phyloP scores from a whole-genome alignment of 2,797 vertebrate genomes.

The Phrynocephalus vlangalii region DNA sequence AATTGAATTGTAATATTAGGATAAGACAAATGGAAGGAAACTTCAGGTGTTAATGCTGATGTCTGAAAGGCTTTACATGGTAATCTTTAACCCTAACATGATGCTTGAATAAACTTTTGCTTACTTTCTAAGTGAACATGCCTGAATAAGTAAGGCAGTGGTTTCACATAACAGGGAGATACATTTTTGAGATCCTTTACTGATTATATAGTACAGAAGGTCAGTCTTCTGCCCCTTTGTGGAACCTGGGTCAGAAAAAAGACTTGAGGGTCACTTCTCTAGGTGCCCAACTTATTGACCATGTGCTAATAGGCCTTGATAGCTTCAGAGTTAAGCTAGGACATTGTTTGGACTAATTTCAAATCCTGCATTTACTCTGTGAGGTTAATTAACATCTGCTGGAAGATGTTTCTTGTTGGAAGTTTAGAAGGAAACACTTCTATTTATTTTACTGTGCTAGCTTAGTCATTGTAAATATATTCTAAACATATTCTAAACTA shows the following conservation, averaged over 20 bases:
- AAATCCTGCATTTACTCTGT: conserved; percentile 66
- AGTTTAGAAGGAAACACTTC: conserved; percentile 54
- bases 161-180: conserved; percentile 76
- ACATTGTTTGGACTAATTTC: conserved; percentile 71
- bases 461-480: conserved; percentile 20
- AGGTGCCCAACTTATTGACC: conserved; percentile 88
- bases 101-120: conserved; percentile 75
- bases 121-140: conserved; percentile 67
- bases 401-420: conserved; percentile 43
- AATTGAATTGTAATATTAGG: conserved; percentile 66
- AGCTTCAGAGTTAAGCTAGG: conserved; percentile 75
- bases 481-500: neutral
- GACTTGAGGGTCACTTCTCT: conserved; percentile 89
- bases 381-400: conserved; percentile 72
- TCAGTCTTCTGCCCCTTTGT: conserved; percentile 74
- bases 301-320: conserved; percentile 90
- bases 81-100: conserved; percentile 74
- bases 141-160: conserved; percentile 72
- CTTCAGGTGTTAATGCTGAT: conserved; percentile 64
- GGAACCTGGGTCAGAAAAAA: conserved; percentile 83
- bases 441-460: conserved; percentile 27
- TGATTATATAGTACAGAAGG: conserved; percentile 75
- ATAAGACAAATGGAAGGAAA: conserved; percentile 69
- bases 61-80: conserved; percentile 73
- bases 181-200: conserved; percentile 75